Percentiles rank a stretch among this genome's conserved stretches.
These are phyloP conservation scores for Sipha maydis DNA, from an alignment of 2,888 invertebrate genomes.

Conservation along the genomic window DNA sequence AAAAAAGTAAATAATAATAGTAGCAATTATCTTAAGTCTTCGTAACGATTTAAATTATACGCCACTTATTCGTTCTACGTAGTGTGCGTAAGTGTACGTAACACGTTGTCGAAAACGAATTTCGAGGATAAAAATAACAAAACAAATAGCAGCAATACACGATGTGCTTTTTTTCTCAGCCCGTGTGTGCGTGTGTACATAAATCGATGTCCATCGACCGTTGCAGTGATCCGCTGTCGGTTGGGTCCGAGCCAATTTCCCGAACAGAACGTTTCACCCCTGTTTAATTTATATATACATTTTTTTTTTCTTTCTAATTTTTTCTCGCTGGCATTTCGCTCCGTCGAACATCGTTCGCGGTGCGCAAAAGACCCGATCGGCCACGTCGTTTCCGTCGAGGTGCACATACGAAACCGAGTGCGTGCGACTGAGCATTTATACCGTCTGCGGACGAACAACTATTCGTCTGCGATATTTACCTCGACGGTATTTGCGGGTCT, in stretches of 20 bases:
- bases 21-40: background rate
- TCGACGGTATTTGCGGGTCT: background rate
- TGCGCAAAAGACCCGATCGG: background rate
- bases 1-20: no score
- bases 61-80: background rate
- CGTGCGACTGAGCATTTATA: background rate
- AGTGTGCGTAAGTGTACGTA: background rate
- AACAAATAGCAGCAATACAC: no score
- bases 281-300: slow-evolving; percentile 1
- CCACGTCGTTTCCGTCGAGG: slow-evolving; percentile 2
- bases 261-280: slow-evolving; percentile 23
- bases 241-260: slow-evolving; percentile 24
- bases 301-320: background rate
- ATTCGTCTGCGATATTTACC: background rate
- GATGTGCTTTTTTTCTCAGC: no score
- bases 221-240: slow-evolving; percentile 6
- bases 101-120: background rate
- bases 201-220: slow-evolving; percentile 28
- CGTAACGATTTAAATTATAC: background rate
- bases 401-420: no score
- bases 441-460: background rate
- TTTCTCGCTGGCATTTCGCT: background rate
- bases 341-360: background rate
- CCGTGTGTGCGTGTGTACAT: background rate
- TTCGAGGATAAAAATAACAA: slow-evolving; percentile 13